A percentile compares a stretch with the other conserved stretches of the same genome.
Conservation (phyloP, 2,888 invertebrate genomes). For the Anthophora plumipes region DNA sequence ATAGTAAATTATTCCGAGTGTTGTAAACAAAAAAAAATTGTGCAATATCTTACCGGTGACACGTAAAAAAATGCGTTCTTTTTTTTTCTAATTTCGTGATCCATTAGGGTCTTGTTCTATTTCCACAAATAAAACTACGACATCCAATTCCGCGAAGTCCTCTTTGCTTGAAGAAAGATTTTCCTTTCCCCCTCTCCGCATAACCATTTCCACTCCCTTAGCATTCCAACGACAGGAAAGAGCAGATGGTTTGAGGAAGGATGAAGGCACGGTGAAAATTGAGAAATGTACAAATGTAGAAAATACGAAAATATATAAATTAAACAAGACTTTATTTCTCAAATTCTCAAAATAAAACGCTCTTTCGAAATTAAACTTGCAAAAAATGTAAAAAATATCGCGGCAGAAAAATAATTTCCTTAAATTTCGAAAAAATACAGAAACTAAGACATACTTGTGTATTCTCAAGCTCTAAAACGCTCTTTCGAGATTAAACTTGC, state of each 20-base stretch:
- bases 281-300: neutral
- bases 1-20: too few species aligned
- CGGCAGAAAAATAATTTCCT: too few species aligned
- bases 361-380: too few species aligned
- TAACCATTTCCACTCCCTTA: slow-evolving; percentile 42
- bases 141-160: slow-evolving; percentile 58
- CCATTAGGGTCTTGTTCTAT: slow-evolving; percentile 51
- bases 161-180: slow-evolving; percentile 53
- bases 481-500: too few species aligned
- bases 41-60: neutral
- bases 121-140: slow-evolving; percentile 59
- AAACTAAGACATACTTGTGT: too few species aligned
- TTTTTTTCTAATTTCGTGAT: slow-evolving; percentile 53
- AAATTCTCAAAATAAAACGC: too few species aligned
- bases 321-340: too few species aligned
- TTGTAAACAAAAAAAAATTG: too few species aligned
- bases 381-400: too few species aligned
- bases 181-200: slow-evolving; percentile 35
- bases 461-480: too few species aligned
- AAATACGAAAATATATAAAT: too few species aligned
- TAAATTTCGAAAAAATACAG: too few species aligned
- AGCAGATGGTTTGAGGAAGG: slow-evolving; percentile 56
- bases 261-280: slow-evolving; percentile 44
- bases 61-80: slow-evolving; percentile 23
- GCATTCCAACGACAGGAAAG: slow-evolving; percentile 57